These are phyloP conservation scores for Galaxias olidus DNA, from an alignment of 2,797 vertebrate genomes.

Conservation along the genomic window DNA sequence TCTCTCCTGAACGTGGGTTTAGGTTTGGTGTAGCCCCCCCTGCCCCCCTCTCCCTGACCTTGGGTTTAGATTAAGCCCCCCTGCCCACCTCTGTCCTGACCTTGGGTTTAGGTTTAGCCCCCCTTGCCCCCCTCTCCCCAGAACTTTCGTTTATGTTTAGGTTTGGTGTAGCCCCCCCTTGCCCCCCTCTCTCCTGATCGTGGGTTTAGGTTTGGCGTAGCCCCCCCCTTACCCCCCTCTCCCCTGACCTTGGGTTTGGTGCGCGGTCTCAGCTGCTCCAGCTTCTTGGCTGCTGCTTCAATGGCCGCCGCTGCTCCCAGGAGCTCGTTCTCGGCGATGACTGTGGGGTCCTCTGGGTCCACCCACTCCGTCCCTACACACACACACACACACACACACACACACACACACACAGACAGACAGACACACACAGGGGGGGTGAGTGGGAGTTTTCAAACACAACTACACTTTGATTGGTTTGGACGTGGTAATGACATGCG, in stretches of 20 bases:
- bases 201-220: slow-evolving; percentile 34
- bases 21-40: no score
- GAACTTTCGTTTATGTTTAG: no score
- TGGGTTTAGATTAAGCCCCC: no score
- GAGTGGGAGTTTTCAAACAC: no score
- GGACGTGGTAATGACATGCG: no score
- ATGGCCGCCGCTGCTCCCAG: slow-evolving; percentile 87
- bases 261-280: slow-evolving; percentile 87
- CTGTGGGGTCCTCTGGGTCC: slow-evolving; percentile 87
- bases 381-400: neutral
- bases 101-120: slow-evolving; percentile 46
- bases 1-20: no score
- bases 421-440: slow-evolving; percentile 9
- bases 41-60: no score
- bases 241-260: slow-evolving; percentile 84
- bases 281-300: slow-evolving; percentile 88
- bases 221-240: slow-evolving; percentile 16
- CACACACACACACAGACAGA: neutral
- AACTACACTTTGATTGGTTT: no score
- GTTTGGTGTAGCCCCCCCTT: slow-evolving; percentile 72
- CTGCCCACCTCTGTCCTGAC: no score
- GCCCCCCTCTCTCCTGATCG: no score
- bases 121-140: no score
- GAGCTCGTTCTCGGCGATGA: slow-evolving; percentile 87
- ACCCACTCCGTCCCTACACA: slow-evolving; percentile 86